Evolutionary conservation across 2,797 vertebrate genomes (phyloP), one percentile per base, ranked within the genome.

Genomic region (Sebastolobus altivelis): DNA sequence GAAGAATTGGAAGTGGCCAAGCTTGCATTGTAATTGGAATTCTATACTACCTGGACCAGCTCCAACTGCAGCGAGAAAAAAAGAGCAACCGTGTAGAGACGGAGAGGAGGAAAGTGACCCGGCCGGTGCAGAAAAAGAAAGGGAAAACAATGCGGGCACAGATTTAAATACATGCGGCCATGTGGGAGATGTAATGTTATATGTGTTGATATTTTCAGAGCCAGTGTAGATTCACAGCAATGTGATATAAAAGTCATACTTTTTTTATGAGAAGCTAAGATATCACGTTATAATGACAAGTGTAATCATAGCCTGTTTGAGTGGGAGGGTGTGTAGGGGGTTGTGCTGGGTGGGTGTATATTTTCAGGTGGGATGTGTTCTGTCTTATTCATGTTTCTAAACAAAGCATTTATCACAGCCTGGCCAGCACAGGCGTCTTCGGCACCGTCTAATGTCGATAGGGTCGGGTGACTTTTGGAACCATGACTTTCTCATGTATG

Each of bases 331-430:
- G 69, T 73, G 79, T 65, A 66, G 56, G 68, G 31, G 80, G 74
- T 29, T 56, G 67, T 79, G 80, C n/a, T 49, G 78, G 89, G 79
- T 71, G 85, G 85, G 84, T 94, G 93, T 95, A 94, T 88, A 93
- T 92, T 93, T 92, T 89, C 88, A 87, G 87, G 82, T 88, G 90
- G 90, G 87, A 80, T 84, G 85, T 91, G 86, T 91, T 89, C 91
- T 91, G 94, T 94, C 93, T 92, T 91, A 81, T 94, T 89, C 81
- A 82, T 93, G 93, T 94, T 94, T 94, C 93, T 95, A 93, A 94
- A 94, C 92, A 92, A 95, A 95, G 94, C 94, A 95, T 95, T 95
- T 95, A 95, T 94, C 93, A 95, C 94, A 58, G 93, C 92, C 94
- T 91, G 93, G 83, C 69, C 90, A 86, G 87, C 87, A 83, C 93